Percentiles rank a stretch among this genome's conserved stretches.
Conservation (phyloP, 2,113 vertebrate genomes). For the Danio rerio region GRCz12tu NC_133186.1:20968501-20969000, state of each 20-base stretch:
- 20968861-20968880: slow-evolving; percentile 15
- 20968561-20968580: slow-evolving; percentile 73
- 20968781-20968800: background rate
- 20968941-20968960: slow-evolving; percentile 13
- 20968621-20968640: slow-evolving; percentile 56
- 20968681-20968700: slow-evolving; percentile 33
- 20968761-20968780: background rate
- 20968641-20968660: slow-evolving; percentile 20
- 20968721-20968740: background rate
- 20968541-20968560: slow-evolving; percentile 73
- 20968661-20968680: slow-evolving; percentile 13
- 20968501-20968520: slow-evolving; percentile 74
- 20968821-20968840: background rate
- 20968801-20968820: slow-evolving; percentile 12
- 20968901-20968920: slow-evolving; percentile 37
- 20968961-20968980: slow-evolving; percentile 32
- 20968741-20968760: no score
- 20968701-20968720: slow-evolving; percentile 41
- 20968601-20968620: background rate
- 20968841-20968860: slow-evolving; percentile 15
- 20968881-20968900: slow-evolving; percentile 33
- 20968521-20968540: slow-evolving; percentile 68
- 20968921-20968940: slow-evolving; percentile 45
- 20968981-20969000: slow-evolving; percentile 1
- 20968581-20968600: slow-evolving; percentile 67